Conservation (phyloP, 2,113 vertebrate species). For the Chroicocephalus ridibundus region DNA sequence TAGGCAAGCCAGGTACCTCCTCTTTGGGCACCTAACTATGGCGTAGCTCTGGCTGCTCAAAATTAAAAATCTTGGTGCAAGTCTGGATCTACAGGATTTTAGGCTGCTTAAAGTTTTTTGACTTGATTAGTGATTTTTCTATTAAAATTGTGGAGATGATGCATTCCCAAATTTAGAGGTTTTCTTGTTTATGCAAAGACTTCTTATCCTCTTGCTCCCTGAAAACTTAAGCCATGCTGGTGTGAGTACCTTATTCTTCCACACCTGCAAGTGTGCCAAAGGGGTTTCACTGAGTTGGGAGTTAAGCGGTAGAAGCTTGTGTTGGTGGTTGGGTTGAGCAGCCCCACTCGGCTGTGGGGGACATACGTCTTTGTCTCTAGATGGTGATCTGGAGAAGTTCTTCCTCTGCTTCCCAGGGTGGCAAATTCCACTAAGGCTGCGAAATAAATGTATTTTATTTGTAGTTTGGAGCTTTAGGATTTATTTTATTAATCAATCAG, state of each 20-base stretch:
- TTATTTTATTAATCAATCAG: neutral
- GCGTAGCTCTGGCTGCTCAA: neutral
- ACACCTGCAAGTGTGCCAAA: neutral
- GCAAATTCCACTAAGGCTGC: neutral
- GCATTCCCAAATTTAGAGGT: neutral
- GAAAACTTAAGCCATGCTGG: neutral
- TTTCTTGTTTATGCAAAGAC: neutral
- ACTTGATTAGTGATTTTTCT: neutral
- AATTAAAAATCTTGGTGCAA: neutral
- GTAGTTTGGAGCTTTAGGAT: neutral
- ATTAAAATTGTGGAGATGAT: neutral
- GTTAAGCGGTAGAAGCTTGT: neutral
- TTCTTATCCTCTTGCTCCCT: neutral
- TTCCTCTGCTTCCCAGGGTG: neutral
- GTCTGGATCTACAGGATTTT: neutral
- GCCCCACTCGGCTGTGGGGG: rapidly evolving
- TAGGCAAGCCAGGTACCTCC: neutral
- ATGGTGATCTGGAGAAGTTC: neutral
- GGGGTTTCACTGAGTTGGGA: neutral
- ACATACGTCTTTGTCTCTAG: neutral
- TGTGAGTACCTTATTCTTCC: neutral
- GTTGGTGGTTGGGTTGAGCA: neutral
- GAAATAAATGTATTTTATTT: neutral
- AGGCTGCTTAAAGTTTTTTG: neutral
- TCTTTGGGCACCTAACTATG: neutral